These are phyloP conservation scores for Sipha flava DNA, from an alignment of 1,140 invertebrate genomes.

Conservation along the genomic window DNA sequence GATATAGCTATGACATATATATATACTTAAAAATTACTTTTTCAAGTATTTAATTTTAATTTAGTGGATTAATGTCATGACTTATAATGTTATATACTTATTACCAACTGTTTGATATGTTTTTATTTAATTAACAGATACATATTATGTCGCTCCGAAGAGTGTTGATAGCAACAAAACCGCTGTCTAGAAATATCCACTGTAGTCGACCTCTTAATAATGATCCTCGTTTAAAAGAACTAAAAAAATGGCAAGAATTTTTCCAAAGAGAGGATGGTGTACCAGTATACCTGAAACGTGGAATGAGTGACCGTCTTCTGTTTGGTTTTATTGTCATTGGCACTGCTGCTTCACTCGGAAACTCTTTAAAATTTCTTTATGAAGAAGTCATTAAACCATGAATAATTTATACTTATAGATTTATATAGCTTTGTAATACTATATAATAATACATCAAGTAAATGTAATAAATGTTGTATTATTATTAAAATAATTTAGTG, in stretches of 20 bases:
- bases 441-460: background rate
- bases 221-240: background rate
- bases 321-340: background rate
- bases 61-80: too few relatives aligned
- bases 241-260: conserved; percentile 1
- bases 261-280: conserved; percentile 13
- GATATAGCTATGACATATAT: too few relatives aligned
- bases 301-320: background rate
- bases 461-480: background rate
- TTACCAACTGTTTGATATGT: background rate
- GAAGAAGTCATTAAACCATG: conserved; percentile 17
- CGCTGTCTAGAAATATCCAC: background rate
- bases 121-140: background rate
- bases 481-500: background rate
- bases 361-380: conserved; percentile 11
- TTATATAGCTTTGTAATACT: conserved; percentile 7
- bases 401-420: background rate
- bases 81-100: too few relatives aligned
- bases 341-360: background rate
- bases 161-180: background rate
- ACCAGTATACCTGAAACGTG: conserved; percentile 5
- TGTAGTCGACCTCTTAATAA: background rate
- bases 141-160: background rate
- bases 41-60: too few relatives aligned
- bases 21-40: too few relatives aligned